Evolutionary conservation across 1,140 invertebrate species (phyloP).

Genomic region (Heterodera schachtii): DNA sequence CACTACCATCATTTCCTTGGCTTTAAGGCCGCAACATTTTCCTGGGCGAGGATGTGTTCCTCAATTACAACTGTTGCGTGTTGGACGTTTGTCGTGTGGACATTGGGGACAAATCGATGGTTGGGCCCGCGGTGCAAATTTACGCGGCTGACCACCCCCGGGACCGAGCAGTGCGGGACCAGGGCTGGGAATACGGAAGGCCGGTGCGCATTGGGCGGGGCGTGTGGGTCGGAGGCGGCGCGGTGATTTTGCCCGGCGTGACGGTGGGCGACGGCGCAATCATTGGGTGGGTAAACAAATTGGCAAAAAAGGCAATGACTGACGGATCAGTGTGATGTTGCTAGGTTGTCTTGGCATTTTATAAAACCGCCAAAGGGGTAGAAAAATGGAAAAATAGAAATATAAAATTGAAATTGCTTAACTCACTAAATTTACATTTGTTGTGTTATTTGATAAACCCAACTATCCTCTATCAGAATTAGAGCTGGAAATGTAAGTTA

Average conservation of each 20-base stretch:
- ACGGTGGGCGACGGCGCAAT: constrained; percentile 55
- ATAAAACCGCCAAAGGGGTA: no score
- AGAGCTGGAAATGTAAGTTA: no score
- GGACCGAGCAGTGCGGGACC: constrained; percentile 47
- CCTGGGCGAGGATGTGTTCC: constrained; percentile 40
- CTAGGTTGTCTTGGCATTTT: no score
- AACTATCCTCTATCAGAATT: no score
- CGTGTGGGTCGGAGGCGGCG: constrained; percentile 58
- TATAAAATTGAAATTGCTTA: no score
- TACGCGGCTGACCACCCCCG: constrained; percentile 25
- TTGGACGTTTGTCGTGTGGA: constrained; percentile 38
- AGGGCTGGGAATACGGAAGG: constrained; percentile 29
- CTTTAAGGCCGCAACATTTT: constrained; percentile 16
- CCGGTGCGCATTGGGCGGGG: constrained; percentile 39
- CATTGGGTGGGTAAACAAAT: constrained; percentile 33
- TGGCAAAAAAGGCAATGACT: no score
- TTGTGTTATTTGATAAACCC: no score
- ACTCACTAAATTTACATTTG: no score
- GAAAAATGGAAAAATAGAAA: no score
- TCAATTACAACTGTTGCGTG: constrained; percentile 52
- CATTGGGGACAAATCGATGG: constrained; percentile 37
- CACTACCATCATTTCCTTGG: no score
- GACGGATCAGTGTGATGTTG: no score
- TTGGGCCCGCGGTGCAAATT: constrained; percentile 27
- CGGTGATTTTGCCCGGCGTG: constrained; percentile 54